A percentile compares a stretch with the other conserved stretches of the same genome.
Evolutionary conservation across 2,888 invertebrate genomes (phyloP).

Genomic region (Drosophila vallismaia): DNA sequence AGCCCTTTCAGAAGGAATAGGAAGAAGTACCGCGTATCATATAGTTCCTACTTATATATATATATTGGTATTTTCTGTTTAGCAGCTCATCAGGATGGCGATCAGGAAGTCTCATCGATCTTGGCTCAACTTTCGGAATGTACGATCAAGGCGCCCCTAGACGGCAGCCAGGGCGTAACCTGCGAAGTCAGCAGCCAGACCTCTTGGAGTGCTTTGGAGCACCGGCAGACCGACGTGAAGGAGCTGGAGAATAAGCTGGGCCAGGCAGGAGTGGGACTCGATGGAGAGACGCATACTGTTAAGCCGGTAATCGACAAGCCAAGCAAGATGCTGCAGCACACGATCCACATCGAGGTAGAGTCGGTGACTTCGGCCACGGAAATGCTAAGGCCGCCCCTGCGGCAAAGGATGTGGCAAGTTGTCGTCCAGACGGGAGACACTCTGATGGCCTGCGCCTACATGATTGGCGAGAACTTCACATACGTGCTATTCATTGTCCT

Average conservation of each 20-base stretch:
- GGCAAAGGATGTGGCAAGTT: constrained; percentile 62
- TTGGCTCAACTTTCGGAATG: constrained; percentile 44
- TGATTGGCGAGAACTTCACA: constrained; percentile 70
- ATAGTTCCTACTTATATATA: too few relatives aligned
- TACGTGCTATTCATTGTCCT: constrained; percentile 58
- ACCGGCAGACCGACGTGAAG: neutral
- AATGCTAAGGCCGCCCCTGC: constrained; percentile 56
- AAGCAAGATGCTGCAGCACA: constrained; percentile 50
- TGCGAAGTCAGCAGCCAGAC: constrained; percentile 56
- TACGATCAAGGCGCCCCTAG: constrained; percentile 28
- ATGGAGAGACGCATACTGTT: neutral
- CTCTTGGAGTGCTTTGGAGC: constrained; percentile 8
- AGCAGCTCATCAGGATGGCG: neutral
- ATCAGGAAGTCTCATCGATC: constrained; percentile 32
- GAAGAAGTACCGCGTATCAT: too few relatives aligned
- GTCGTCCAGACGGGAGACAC: constrained; percentile 54
- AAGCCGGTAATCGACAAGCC: constrained; percentile 10
- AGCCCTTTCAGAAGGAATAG: too few relatives aligned
- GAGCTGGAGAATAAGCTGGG: constrained; percentile 3
- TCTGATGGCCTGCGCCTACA: constrained; percentile 47
- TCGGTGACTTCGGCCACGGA: constrained; percentile 59
- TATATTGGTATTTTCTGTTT: too few relatives aligned
- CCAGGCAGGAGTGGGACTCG: neutral
- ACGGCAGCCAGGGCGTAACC: constrained; percentile 22
- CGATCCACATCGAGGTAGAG: constrained; percentile 72